Base-by-base conservation (phyloP, 2,113 vertebrate genomes). In the Scytalopus superciliaris region DNA sequence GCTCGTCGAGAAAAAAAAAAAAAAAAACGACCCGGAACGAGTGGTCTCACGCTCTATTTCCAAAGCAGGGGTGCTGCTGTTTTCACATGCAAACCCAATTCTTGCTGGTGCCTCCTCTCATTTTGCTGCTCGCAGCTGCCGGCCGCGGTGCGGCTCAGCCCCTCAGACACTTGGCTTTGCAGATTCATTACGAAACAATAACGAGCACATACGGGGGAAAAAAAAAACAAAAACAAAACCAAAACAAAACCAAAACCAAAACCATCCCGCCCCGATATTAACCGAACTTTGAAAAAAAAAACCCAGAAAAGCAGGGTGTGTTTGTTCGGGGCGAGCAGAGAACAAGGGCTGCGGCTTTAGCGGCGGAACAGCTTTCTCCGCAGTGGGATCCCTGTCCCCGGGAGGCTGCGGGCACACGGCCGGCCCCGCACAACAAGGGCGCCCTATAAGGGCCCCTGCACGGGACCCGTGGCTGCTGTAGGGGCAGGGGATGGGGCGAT, bases 181-280 rank as follows among this genome's bases (percentile, higher is more conserved):
- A n/a, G 79, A 42, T 49, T 81, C 80, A 59, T 93, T 88, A 83
- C 30, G 75, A 94, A 95, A 93, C 68, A 93, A 62, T 50, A 21
- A 76, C 30, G 22, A 60, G 55, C 39, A 74, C 23, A 13, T 1
- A n/a, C n/a, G n/a, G n/a, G n/a, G n/a, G n/a, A n/a, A n/a, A n/a
- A n/a, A n/a, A n/a, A n/a, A n/a, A n/a, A n/a, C n/a, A n/a, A n/a
- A n/a, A n/a, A n/a, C n/a, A 53, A 77, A 27, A 1, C 16, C 44
- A 44, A 55, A 60, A 74, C 37, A 53, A 77, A 27, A 1, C 16
- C 44, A 53, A 77, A 27, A 1, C 16, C 44, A 44, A 55, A 60
- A 74, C 37, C 14, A 12, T 47, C 25, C 15, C 33, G 28, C 31
- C 33, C 33, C 57, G 15, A 22, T 6, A 60, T 37, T n/a, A 72